Base-by-base conservation (phyloP, 1,140 invertebrate species). In the Drosophila truncata region DNA sequence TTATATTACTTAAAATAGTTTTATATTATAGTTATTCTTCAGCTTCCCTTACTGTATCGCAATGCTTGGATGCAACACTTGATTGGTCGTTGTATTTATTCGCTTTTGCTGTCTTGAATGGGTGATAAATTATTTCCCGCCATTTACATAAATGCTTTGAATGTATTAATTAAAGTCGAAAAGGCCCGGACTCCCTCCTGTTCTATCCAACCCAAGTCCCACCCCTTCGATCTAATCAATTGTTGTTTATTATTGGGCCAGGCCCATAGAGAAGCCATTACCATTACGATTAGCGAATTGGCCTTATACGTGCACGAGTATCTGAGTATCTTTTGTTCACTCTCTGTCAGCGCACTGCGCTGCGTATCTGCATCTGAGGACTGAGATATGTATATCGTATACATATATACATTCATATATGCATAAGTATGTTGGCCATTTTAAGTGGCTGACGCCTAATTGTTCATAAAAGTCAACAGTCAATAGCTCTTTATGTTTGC, bases 81-180 rank as follows among this genome's bases (percentile, higher is more conserved):
- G 80, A 88, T 73, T 73, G 70, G 67, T 72, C 64, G 77, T 50
- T 63, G 78, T 35, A 44, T 42, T 57, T 58, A 39, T 61, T 59
- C 59, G 65, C 27, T 57, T 66, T 86, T 63, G 79, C 57, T 75
- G 80, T 87, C 83, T 88, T 90, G 85, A 88, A 91, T 91, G 88
- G 84, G 90, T 91, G 90, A 91, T 91, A 91, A 91, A 91, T 91
- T 91, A 91, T 91, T 91, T 91, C 85, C 90, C 90, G 84, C 82
- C 91, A 91, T 91, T 91, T 91, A 87, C 90, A 91, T 91, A 91
- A 91, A 90, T 90, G 90, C 82, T 91, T 90, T 73, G 73, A 91
- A 91, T 91, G 84, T 90, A 91, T 91, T 91, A 91, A 91, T 91
- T 91, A 90, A 91, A 91, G 90, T 91, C 90, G 75, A 91, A 84